These are phyloP conservation scores for Sarcoramphus papa DNA, from an alignment of 2,797 vertebrate genomes.

Conservation along the genomic window DNA sequence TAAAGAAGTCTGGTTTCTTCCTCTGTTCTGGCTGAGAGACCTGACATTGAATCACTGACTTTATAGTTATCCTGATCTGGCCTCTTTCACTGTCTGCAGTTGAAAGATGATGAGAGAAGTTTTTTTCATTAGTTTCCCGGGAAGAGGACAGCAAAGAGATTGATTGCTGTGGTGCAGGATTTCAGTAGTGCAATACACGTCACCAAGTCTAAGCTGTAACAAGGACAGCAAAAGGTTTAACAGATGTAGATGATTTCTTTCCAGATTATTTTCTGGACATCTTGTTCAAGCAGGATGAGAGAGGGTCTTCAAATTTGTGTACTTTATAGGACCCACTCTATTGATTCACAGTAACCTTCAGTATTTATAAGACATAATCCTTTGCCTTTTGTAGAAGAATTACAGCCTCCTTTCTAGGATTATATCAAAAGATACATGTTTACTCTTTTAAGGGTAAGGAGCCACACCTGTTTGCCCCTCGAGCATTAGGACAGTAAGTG, in stretches of 20 bases:
- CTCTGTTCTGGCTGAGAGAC: neutral
- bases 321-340: neutral
- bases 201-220: neutral
- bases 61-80: neutral
- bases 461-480: neutral
- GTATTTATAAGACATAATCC: neutral
- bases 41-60: neutral
- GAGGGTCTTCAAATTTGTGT: neutral
- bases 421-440: neutral
- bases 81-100: neutral
- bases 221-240: neutral
- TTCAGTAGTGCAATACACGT: neutral
- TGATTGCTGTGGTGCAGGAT: neutral
- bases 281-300: neutral
- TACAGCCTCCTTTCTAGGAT: neutral
- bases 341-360: neutral
- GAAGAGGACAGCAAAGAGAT: neutral
- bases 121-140: neutral
- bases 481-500: neutral
- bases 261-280: neutral
- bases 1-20: neutral
- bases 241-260: neutral
- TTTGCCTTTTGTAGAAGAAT: neutral
- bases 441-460: neutral
- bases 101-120: neutral